phyloP scores from a whole-genome alignment of 1,140 invertebrate species.

The Bombus soroeensis region DNA sequence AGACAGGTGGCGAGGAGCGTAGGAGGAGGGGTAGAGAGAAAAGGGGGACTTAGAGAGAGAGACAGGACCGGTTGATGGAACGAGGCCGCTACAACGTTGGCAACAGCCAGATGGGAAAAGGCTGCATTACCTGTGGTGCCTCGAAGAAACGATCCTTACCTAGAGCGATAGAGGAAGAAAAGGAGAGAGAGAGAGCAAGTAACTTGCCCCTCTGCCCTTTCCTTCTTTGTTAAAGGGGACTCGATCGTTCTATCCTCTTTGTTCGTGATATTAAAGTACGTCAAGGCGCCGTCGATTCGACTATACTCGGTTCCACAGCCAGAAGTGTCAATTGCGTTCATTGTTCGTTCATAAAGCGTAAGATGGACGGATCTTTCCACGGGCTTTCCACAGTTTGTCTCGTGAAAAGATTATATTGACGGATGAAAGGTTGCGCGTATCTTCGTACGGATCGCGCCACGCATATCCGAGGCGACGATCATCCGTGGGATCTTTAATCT shows the following conservation, averaged over 20 bases:
- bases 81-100: conserved; percentile 78
- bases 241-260: conserved; percentile 69
- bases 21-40: conserved; percentile 56
- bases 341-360: conserved; percentile 56
- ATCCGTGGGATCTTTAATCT: too few relatives aligned
- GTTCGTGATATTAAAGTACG: conserved; percentile 71
- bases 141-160: conserved; percentile 66
- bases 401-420: background rate
- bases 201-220: conserved; percentile 49
- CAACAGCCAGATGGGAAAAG: conserved; percentile 78
- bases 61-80: conserved; percentile 75
- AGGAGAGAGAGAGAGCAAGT: conserved; percentile 40
- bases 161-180: background rate
- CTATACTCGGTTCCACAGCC: background rate
- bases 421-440: background rate
- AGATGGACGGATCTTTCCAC: conserved; percentile 39
- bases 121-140: conserved; percentile 77
- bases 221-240: conserved; percentile 68
- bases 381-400: background rate
- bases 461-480: background rate
- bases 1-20: conserved; percentile 50
- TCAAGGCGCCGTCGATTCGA: conserved; percentile 46
- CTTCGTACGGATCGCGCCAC: background rate
- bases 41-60: conserved; percentile 46
- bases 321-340: conserved; percentile 70